These are phyloP conservation scores for Trachelus troglodyta DNA, from an alignment of 2,888 invertebrate genomes.

Conservation along the genomic window DNA sequence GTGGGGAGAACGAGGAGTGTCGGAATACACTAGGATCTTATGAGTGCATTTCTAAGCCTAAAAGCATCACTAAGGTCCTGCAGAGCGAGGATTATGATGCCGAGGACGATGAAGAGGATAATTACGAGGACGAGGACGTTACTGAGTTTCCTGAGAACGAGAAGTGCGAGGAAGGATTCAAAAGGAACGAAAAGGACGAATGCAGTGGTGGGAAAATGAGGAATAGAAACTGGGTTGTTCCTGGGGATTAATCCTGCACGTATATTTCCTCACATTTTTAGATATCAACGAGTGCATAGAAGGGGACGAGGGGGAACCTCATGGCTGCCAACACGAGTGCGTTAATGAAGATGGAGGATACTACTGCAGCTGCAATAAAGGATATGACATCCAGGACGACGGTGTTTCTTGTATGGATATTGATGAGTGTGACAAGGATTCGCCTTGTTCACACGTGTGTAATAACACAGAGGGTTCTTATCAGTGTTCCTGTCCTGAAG, in stretches of 20 bases:
- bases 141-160: conserved; percentile 50
- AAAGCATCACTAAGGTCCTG: conserved; percentile 48
- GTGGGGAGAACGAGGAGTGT: conserved; percentile 55
- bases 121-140: conserved; percentile 41
- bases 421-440: conserved; percentile 53
- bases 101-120: conserved; percentile 46
- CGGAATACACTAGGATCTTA: conserved; percentile 69
- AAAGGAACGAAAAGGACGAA: conserved; percentile 65
- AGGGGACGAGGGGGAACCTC: conserved; percentile 65
- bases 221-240: neutral
- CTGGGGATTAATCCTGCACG: neutral
- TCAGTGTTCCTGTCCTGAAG: conserved; percentile 68
- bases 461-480: conserved; percentile 52
- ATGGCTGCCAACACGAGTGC: conserved; percentile 69
- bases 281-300: conserved; percentile 71
- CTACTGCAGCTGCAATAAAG: conserved; percentile 64
- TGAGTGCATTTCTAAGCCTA: conserved; percentile 46
- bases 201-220: conserved; percentile 58
- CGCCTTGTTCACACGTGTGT: conserved; percentile 53
- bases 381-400: conserved; percentile 58
- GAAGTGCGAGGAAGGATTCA: conserved; percentile 64
- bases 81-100: conserved; percentile 54
- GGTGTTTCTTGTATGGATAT: conserved; percentile 53
- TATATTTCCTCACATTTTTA: conserved; percentile 40
- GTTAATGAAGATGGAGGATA: conserved; percentile 63